phyloP scores from a whole-genome alignment of 92 coral and sea anemone species.

The Epizoanthus illoricatus region DNA sequence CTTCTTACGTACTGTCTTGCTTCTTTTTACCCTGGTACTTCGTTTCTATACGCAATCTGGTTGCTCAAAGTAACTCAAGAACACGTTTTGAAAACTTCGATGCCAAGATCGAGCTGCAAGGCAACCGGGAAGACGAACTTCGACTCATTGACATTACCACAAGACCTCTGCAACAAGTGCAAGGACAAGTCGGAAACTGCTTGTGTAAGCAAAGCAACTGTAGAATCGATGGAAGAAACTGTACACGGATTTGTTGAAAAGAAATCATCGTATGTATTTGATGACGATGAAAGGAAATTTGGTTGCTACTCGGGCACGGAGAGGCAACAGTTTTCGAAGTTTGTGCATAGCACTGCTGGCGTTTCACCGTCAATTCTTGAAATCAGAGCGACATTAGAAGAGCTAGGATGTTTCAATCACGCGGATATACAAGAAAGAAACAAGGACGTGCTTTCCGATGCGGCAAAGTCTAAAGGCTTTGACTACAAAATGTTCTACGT shows the following conservation, averaged over 20 bases:
- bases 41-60: constrained; percentile 30
- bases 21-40: constrained; percentile 1
- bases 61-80: constrained; percentile 5
- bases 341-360: neutral
- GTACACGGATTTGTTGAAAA: neutral
- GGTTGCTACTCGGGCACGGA: neutral
- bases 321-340: neutral
- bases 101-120: neutral
- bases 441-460: neutral
- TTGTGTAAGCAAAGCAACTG: neutral
- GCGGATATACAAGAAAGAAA: constrained; percentile 29
- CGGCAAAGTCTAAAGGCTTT: neutral
- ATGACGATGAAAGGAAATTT: neutral
- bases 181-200: no score
- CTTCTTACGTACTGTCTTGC: constrained; percentile 10
- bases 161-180: no score
- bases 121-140: neutral
- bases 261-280: neutral
- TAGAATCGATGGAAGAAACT: neutral
- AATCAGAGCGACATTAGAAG: neutral
- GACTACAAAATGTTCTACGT: neutral
- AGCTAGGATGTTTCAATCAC: constrained; percentile 1
- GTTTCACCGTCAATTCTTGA: neutral
- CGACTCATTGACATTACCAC: no score
- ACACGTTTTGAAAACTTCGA: neutral